Evolutionary conservation across 2,797 vertebrate species (phyloP).

Genomic region (Poliocrania exsul): DNA sequence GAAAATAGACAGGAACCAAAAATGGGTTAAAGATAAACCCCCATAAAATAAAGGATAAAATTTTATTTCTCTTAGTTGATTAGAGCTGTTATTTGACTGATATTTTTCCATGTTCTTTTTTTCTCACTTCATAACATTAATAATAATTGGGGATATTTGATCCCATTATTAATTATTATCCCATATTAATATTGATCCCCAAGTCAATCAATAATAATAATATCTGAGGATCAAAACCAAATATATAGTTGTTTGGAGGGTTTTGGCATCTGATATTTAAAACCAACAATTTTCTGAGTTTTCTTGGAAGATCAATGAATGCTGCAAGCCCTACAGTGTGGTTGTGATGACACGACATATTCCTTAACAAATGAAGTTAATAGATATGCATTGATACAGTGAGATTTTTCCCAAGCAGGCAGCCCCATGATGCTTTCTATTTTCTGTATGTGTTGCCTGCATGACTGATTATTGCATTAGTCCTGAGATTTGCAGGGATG

Average conservation of each 20-base stretch:
- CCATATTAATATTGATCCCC: not conserved
- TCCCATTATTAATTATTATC: not conserved
- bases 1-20: not conserved
- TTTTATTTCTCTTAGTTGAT: not conserved
- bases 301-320: not conserved
- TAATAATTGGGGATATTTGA: not conserved
- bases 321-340: not conserved
- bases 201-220: not conserved
- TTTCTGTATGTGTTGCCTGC: not conserved
- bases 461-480: not conserved
- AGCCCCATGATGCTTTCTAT: not conserved
- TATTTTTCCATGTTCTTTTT: not conserved
- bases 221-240: not conserved
- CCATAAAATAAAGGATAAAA: not conserved
- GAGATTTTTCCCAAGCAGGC: not conserved
- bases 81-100: not conserved
- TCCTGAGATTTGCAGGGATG: not conserved
- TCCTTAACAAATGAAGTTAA: slow-evolving; percentile 29
- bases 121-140: not conserved
- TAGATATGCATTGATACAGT: not conserved
- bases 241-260: not conserved
- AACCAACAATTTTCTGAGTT: not conserved
- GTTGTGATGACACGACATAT: not conserved
- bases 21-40: not conserved
- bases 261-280: not conserved